Evolutionary conservation across 2,113 vertebrate genomes (phyloP), one percentile per base, ranked within the genome.

Genomic region (Pomatostomus ruficeps): DNA sequence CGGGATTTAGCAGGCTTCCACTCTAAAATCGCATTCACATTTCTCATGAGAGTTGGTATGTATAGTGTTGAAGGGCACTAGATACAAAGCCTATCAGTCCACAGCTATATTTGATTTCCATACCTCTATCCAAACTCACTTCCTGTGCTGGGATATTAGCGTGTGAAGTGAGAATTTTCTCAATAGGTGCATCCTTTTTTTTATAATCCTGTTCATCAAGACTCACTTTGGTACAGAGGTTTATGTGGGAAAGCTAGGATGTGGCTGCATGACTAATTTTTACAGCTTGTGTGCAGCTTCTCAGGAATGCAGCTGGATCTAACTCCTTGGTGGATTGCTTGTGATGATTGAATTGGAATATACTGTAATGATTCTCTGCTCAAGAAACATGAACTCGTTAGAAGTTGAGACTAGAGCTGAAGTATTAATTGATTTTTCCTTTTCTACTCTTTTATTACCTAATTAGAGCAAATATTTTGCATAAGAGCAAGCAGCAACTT

Each of bases 251-350:
- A 98, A 97, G 75, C 86, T 42, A 61, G 52, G 79, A 85, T 83
- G 43, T 86, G 93, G 65, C 72, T 51, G 90, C 87, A 94, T 97
- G 96, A 97, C 92, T 96, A 94, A 97, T 96, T 95, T 93, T 96
- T 95, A 96, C 97, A 97, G 86, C 91, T 90, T 87, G 46, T 55
- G 45, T 85, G 91, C 71, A 91, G 71, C 42, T 77, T 79, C 77
- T 76, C 51, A 87, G 92, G 94, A 97, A 88, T 91, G 95, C 93
- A 97, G 94, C 90, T 97, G 95, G 83, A 82, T 88, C 33, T 43
- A 88, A 73, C 68, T 89, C 96, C 88, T 96, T 43, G 61, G 55
- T 85, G 85, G 70, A 29, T 93, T 84, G 43, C 89, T 88, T 89
- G 85, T 87, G 89, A 94, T 97, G 91, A 93, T 77, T 95, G 82